phyloP scores from a whole-genome alignment of 2,113 vertebrate genomes.

The Gnathonemus echidnorhynchus region DNA sequence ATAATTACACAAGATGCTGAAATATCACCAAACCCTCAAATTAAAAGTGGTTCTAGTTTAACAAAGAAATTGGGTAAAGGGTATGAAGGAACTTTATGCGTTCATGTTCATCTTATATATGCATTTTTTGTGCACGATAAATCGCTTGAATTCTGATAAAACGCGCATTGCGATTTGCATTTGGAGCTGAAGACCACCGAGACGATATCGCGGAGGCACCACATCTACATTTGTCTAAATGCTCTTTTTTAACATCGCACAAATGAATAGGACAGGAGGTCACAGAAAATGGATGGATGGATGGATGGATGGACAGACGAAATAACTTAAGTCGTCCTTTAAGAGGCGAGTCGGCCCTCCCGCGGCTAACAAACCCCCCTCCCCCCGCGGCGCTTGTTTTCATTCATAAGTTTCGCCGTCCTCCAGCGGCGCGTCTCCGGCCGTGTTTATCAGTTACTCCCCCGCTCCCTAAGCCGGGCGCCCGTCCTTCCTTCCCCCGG shows the following conservation, averaged over 20 bases:
- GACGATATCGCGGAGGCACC: not conserved
- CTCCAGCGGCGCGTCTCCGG: slow-evolving; percentile 41
- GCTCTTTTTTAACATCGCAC: not conserved
- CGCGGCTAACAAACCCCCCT: slow-evolving; percentile 54
- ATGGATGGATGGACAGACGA: not conserved
- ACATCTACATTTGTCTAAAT: not conserved
- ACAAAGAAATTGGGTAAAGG: not conserved
- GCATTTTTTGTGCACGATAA: not conserved
- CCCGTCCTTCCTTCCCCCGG: not conserved
- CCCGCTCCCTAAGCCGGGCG: slow-evolving; percentile 19
- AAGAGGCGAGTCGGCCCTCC: slow-evolving; percentile 46
- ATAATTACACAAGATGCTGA: not conserved
- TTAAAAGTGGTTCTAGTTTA: not conserved
- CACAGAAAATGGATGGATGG: not conserved
- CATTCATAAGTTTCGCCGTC: slow-evolving; percentile 80
- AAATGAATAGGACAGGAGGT: not conserved
- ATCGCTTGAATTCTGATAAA: not conserved
- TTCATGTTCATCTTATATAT: not conserved
- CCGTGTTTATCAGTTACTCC: slow-evolving; percentile 42
- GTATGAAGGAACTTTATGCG: not conserved
- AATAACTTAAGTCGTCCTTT: slow-evolving; percentile 28
- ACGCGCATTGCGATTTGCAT: not conserved
- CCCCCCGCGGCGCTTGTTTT: slow-evolving; percentile 66
- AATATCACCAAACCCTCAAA: not conserved
- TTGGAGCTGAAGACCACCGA: not conserved